A percentile compares a stretch with the other conserved stretches of the same genome.
phyloP scores from a whole-genome alignment of 2,113 vertebrate species.

The Coracopsis vasa region DNA sequence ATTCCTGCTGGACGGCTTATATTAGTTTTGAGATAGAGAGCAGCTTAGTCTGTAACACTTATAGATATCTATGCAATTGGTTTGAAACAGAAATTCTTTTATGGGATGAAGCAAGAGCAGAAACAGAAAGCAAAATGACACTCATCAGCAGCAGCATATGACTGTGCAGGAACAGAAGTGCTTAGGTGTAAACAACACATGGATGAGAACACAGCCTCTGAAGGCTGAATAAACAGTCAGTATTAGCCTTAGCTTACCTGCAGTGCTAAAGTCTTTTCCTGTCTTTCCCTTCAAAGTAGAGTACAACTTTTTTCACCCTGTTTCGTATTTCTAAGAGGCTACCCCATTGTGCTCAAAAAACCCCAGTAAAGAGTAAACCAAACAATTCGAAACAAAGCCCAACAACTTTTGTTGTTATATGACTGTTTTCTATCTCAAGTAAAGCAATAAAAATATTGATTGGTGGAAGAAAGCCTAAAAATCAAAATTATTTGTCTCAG shows the following conservation, averaged over 20 bases:
- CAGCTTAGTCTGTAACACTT: neutral
- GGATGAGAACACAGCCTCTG: neutral
- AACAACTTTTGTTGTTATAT: conserved; percentile 16
- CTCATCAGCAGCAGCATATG: neutral
- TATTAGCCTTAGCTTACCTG: neutral
- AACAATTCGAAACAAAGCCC: neutral
- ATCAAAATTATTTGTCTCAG: conserved; percentile 56
- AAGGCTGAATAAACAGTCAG: neutral
- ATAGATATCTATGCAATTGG: neutral
- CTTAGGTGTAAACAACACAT: neutral
- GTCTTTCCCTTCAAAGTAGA: neutral
- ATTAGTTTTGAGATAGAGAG: neutral
- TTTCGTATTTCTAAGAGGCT: neutral
- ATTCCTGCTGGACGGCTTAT: neutral
- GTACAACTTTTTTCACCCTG: neutral
- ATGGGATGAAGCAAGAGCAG: neutral
- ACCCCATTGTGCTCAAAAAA: neutral
- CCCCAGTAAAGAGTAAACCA: conserved; percentile 19
- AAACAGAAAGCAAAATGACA: neutral
- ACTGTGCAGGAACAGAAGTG: neutral
- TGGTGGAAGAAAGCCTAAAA: conserved; percentile 41
- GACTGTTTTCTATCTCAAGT: conserved; percentile 27
- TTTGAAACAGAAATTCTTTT: neutral
- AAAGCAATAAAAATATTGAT: conserved; percentile 58
- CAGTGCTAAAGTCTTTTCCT: neutral